Conservation (phyloP, 30 jellyfish, hydroid and myxozoan genomes). For the Mastigias papua region DNA sequence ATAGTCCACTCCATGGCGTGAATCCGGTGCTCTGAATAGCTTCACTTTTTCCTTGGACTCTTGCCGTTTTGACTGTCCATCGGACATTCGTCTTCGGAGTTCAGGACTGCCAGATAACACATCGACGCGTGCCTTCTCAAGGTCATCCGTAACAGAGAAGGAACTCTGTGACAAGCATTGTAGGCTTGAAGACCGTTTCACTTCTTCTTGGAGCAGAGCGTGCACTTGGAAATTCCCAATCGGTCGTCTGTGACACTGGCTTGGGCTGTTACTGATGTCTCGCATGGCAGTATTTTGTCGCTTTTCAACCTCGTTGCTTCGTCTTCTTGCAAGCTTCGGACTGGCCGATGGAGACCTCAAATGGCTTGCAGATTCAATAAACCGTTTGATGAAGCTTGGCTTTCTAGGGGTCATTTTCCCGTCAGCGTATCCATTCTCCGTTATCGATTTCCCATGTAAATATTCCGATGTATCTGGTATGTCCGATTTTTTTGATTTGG, state of each 20-base stretch:
- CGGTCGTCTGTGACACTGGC: background rate
- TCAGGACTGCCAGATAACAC: no score
- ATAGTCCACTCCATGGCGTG: background rate
- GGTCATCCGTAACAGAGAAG: background rate
- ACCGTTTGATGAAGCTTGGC: slow-evolving; percentile 4
- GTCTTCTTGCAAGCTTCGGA: background rate
- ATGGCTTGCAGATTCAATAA: slow-evolving; percentile 20
- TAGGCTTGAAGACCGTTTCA: slow-evolving; percentile 7
- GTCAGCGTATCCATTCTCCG: background rate
- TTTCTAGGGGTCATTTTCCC: background rate
- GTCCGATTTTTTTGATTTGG: background rate
- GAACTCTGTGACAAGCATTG: background rate
- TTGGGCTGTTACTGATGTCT: background rate
- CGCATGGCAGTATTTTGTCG: background rate
- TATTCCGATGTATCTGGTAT: background rate
- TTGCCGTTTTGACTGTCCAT: background rate
- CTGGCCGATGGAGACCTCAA: background rate
- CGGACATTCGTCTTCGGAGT: slow-evolving; percentile 9
- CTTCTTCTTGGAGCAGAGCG: background rate
- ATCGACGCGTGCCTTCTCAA: background rate
- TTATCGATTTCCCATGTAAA: background rate
- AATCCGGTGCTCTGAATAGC: background rate
- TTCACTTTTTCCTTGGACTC: background rate
- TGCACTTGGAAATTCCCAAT: background rate
- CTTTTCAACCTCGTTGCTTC: background rate